Evolutionary conservation across 2,888 invertebrate genomes (phyloP).

Genomic region (Dinocampus coccinellae): DNA sequence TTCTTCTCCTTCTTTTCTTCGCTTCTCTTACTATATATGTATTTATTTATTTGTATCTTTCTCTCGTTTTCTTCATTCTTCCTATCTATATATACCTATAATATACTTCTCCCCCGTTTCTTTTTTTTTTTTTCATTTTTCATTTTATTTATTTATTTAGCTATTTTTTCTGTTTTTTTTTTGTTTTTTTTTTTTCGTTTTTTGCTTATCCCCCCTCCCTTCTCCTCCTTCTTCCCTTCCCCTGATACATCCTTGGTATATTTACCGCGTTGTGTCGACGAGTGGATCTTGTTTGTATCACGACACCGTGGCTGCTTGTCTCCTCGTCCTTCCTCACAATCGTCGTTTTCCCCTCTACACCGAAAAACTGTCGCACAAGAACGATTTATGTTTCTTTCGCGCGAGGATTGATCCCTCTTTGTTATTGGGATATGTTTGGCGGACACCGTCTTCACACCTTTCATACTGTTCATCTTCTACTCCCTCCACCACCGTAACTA

Average conservation of each 20-base stretch:
- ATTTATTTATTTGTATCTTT: neutral
- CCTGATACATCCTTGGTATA: constrained; percentile 51
- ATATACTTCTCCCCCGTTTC: constrained; percentile 33
- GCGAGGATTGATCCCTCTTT: constrained; percentile 67
- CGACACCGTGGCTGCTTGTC: constrained; percentile 45
- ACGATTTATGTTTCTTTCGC: constrained; percentile 66
- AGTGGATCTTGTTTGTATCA: constrained; percentile 67
- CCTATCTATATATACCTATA: constrained; percentile 9
- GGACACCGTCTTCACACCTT: constrained; percentile 41
- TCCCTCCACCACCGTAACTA: too few relatives aligned
- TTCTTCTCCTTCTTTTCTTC: constrained; percentile 27
- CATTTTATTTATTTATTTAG: too few relatives aligned
- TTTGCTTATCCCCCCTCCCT: constrained; percentile 3
- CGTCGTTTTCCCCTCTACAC: neutral
- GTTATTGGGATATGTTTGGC: constrained; percentile 52
- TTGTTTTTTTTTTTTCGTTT: too few relatives aligned
- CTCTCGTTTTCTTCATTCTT: constrained; percentile 30
- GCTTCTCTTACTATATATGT: constrained; percentile 29
- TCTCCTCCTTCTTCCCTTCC: constrained; percentile 8
- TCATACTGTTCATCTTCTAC: neutral
- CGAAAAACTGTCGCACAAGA: constrained; percentile 57
- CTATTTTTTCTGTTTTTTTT: too few relatives aligned
- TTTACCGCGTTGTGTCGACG: constrained; percentile 60
- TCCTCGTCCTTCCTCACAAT: constrained; percentile 51
- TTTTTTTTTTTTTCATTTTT: constrained; percentile 15